Base-by-base conservation (phyloP, 1,140 invertebrate genomes). In the Oryzaephilus surinamensis region DNA sequence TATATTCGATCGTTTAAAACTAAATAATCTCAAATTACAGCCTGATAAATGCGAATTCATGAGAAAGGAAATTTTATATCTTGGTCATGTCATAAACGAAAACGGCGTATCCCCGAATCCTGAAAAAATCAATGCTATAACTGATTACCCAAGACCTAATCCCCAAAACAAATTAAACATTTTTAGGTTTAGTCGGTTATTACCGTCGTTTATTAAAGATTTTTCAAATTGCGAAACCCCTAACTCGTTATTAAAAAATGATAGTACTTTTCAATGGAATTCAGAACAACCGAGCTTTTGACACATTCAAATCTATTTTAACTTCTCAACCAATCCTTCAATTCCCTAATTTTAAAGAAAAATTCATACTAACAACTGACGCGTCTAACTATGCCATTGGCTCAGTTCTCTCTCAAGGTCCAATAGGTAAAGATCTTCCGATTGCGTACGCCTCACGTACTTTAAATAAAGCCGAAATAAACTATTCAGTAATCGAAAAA, bases 41-140 rank as follows among this genome's bases (percentile, higher is more conserved):
- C 51, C 52, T 0, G 52, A 60, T 12, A 67, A 68, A 51, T 64
- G 61, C 31, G 48, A 63, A 39, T 63, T 63, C 46, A 39, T 66
- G 18, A 21, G 30, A 14, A 45, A 33, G 30, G 54, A 57, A 51
- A 47, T 54, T 10, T 20, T 17, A n/a, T 62, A 58, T 47, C 42
- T 60, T 31, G 54, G 57, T 19, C 58, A 62, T 41, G 32, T 58
- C 7, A 53, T 62, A 20, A 49, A 26, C 11, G 36, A 50, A 19
- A 32, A 63, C 4, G 66, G 68, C 8, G 51, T 72, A 3, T 44
- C 42, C 35, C 63, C 65, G 4, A 55, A 67, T 45, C 61, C 57
- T 10, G 32, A 48, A 2, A 70, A 69, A 58, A 51, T 65, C 3
- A 36, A 38, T 30, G 43, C 51, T 3, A 34, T 69, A 10, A 33